Evolutionary conservation across 2,113 vertebrate genomes (phyloP).

Genomic region (Aythya baeri): DNA sequence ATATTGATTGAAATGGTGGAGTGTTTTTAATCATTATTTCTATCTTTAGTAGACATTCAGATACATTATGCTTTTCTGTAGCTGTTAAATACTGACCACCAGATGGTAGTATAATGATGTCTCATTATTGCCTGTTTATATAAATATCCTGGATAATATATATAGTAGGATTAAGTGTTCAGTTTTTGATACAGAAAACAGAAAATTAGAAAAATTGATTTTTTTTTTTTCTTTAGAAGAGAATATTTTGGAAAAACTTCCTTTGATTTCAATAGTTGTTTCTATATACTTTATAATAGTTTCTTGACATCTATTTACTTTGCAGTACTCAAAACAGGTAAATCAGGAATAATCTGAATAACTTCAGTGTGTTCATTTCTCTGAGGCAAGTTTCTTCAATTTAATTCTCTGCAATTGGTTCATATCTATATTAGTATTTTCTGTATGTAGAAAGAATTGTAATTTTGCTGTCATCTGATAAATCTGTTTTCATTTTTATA

Average conservation of each 20-base stretch:
- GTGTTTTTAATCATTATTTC: neutral
- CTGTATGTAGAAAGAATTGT: neutral
- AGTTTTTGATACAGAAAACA: neutral
- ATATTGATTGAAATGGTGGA: neutral
- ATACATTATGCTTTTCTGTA: rapidly evolving
- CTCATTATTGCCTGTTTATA: neutral
- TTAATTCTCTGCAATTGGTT: neutral
- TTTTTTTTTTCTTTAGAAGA: neutral
- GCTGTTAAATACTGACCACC: neutral
- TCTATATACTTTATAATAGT: neutral
- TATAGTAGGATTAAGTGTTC: rapidly evolving
- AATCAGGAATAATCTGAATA: neutral
- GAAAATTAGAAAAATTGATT: neutral
- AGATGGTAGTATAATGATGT: constrained; percentile 48
- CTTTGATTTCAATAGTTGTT: neutral
- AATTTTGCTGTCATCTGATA: neutral
- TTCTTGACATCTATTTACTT: neutral
- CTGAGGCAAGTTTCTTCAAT: neutral
- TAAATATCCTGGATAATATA: neutral
- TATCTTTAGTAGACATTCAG: neutral
- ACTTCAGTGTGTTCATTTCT: neutral
- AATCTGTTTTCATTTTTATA: neutral
- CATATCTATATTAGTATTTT: neutral
- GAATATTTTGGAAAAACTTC: neutral
- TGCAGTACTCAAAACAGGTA: neutral